These are phyloP conservation scores for Melangyna quadrimaculata DNA, from an alignment of 2,888 invertebrate species.

Conservation along the genomic window DNA sequence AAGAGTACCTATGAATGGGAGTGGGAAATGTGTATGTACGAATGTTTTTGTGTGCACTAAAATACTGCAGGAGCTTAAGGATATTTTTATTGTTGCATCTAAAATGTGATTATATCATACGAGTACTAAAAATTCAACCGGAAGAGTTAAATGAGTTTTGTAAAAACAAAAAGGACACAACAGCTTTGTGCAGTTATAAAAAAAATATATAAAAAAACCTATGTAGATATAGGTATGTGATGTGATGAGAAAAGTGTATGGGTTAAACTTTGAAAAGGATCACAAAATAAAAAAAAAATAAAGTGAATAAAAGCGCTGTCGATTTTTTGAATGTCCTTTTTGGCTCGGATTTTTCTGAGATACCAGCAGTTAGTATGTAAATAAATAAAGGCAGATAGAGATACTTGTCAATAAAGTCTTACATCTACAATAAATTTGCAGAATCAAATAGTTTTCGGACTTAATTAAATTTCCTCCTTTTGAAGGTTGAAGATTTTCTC, in stretches of 20 bases:
- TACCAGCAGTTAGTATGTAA: no score
- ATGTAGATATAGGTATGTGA: neutral
- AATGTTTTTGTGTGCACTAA: slow-evolving; percentile 13
- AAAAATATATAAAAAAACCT: neutral
- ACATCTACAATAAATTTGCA: neutral
- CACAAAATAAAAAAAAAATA: neutral
- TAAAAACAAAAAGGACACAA: slow-evolving; percentile 28
- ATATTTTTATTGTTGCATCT: slow-evolving; percentile 56
- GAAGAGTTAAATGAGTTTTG: slow-evolving; percentile 67
- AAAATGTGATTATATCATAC: slow-evolving; percentile 44
- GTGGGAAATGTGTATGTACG: slow-evolving; percentile 10
- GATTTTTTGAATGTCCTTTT: slow-evolving; percentile 10
- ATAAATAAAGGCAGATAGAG: neutral
- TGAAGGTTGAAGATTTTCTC: neutral
- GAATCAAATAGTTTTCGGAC: neutral
- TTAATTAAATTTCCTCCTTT: slow-evolving; percentile 11
- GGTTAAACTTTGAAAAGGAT: slow-evolving; percentile 6
- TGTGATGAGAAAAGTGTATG: slow-evolving; percentile 14
- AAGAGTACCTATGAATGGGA: slow-evolving; percentile 4
- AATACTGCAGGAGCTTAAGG: slow-evolving; percentile 26
- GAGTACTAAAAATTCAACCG: slow-evolving; percentile 40
- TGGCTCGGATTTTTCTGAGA: neutral
- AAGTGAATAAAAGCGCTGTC: neutral
- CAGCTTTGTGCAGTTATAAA: slow-evolving; percentile 4
- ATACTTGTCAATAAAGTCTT: neutral